phyloP scores from a whole-genome alignment of 2,888 invertebrate species.

The Biston betularia region DNA sequence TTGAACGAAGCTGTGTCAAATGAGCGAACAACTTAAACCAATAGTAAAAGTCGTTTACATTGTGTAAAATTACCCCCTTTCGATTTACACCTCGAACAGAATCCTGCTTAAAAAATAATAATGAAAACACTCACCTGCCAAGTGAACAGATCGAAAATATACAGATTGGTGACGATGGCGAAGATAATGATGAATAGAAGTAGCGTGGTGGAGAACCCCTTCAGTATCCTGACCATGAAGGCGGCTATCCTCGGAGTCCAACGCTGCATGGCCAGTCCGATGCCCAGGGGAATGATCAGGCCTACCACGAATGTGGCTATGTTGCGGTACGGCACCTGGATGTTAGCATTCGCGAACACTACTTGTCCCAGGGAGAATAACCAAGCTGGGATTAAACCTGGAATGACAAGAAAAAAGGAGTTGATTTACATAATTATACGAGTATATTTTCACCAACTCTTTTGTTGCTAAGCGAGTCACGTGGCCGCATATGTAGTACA shows the following conservation, averaged over 20 bases:
- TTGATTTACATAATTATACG: no score
- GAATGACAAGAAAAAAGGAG: slow-evolving; percentile 46
- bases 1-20: no score
- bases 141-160: slow-evolving; percentile 94
- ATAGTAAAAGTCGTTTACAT: no score
- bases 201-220: slow-evolving; percentile 92
- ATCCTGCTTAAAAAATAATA: no score
- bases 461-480: no score
- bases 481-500: no score
- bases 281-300: slow-evolving; percentile 90
- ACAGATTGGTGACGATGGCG: slow-evolving; percentile 95
- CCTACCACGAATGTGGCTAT: slow-evolving; percentile 91
- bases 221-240: slow-evolving; percentile 92
- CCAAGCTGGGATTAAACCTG: slow-evolving; percentile 96
- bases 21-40: no score
- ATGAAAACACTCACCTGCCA: slow-evolving; percentile 89
- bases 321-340: slow-evolving; percentile 92
- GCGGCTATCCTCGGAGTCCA: slow-evolving; percentile 89
- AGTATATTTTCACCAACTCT: no score
- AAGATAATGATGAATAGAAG: slow-evolving; percentile 94
- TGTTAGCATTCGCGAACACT: slow-evolving; percentile 90
- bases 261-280: slow-evolving; percentile 87
- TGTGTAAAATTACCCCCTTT: no score
- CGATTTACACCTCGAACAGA: no score
- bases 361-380: slow-evolving; percentile 93